phyloP scores from a whole-genome alignment of 2,113 vertebrate genomes.

The Hyla sarda region DNA sequence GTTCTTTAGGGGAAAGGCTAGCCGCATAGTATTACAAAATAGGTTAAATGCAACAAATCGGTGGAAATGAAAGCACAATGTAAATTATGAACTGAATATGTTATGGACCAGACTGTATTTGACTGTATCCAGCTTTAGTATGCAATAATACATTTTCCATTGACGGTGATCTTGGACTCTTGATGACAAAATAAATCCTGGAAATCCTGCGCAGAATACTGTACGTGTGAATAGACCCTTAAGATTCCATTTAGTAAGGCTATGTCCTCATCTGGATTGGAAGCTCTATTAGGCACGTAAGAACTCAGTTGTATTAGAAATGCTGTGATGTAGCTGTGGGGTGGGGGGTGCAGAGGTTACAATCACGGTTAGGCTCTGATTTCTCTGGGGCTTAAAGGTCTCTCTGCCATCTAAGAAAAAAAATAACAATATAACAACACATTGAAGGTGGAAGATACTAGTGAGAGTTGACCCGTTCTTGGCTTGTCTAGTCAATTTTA shows the following conservation, averaged over 20 bases:
- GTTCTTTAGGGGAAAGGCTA: constrained; percentile 3
- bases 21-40: background rate
- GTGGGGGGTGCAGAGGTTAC: background rate
- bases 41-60: constrained; percentile 6
- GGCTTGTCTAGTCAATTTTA: background rate
- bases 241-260: too few species aligned
- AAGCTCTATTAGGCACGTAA: too few species aligned
- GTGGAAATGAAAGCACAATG: background rate
- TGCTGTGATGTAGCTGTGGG: background rate
- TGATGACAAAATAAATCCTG: background rate
- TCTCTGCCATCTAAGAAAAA: background rate
- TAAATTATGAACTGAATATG: background rate
- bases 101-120: background rate
- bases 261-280: too few species aligned
- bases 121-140: background rate
- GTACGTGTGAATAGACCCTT: too few species aligned
- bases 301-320: too few species aligned
- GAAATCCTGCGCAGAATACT: too few species aligned
- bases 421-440: background rate
- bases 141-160: rapidly evolving
- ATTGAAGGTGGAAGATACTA: background rate
- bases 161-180: background rate
- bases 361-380: background rate
- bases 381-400: background rate
- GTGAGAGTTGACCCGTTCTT: background rate